These are phyloP conservation scores for Paraescarpia echinospica DNA, from an alignment of 1,140 invertebrate species.

Conservation along the genomic window DNA sequence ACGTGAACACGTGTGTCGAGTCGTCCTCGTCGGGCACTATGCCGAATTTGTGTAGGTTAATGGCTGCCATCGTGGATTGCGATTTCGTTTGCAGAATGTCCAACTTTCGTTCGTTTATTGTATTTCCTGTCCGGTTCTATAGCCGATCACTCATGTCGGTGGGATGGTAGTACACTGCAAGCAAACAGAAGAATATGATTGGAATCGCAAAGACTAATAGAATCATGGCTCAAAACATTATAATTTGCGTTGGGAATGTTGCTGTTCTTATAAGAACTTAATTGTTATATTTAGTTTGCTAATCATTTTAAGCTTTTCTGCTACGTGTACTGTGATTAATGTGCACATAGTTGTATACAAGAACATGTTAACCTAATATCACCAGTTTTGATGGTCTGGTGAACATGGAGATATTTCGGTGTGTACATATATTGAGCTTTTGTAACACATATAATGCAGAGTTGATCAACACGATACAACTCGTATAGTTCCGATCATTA, in stretches of 20 bases:
- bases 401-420: not conserved
- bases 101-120: not conserved
- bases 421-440: not conserved
- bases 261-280: not conserved
- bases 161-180: not conserved
- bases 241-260: not conserved
- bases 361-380: not conserved
- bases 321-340: not conserved
- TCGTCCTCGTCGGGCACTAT: constrained; percentile 23
- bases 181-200: not conserved
- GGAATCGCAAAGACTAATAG: not conserved
- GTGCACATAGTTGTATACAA: not conserved
- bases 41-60: constrained; percentile 23
- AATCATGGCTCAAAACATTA: not conserved
- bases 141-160: not conserved
- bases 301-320: not conserved
- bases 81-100: not conserved
- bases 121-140: not conserved
- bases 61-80: not conserved
- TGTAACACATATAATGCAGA: not conserved
- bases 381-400: not conserved
- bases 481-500: not conserved
- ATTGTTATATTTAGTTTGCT: not conserved
- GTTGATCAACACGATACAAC: not conserved
- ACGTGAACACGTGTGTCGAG: constrained; percentile 25